Evolutionary conservation across 2,797 vertebrate genomes (phyloP), one percentile per base, ranked within the genome.

Genomic region (Hippopotamyrus pictus): DNA sequence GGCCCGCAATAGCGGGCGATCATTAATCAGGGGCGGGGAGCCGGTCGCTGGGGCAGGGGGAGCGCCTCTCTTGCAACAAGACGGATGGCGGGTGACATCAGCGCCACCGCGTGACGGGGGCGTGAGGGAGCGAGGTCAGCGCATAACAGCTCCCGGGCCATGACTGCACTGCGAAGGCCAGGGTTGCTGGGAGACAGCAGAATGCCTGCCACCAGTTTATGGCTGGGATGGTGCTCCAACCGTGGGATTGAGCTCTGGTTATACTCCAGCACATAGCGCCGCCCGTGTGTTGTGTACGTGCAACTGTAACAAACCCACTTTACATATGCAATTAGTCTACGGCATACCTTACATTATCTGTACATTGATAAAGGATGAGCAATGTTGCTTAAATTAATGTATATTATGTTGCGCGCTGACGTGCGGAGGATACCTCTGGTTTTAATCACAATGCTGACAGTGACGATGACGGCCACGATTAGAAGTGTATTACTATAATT

Each of bases 1-100:
- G 65, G 87, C 25, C 41, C 22, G 87, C 62, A 25, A 76, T 76
- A 46, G 46, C 87, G 6, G n/a, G 14, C 0, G 84, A 89, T 53
- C 92, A 93, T 94, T 92, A 93, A 93, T 94, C 93, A 93, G 91
- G 19, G 41, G 73, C 79, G 8, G 19, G 59, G 33, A 0, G 22
- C 89, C 86, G 41, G 69, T 76, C 85, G 87, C 2, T 11, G 73
- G 88, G 50, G 33, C 4, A 22, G 33, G 62, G 83, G 62, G 85
- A 7, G 59, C 84, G 1, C 48, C 54, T 79, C 41, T 37, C 89
- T 90, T 25, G 79, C 88, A 65, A 90, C 90, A 89, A 87, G 87
- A 53, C 57, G 51, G n/a, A n/a, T 91, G 62, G 65, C 5, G 87
- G 90, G 79, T 91, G 88, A 91, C 90, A 92, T 90, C 90, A 90